Evolutionary conservation across 1,140 invertebrate species (phyloP), one percentile per base, ranked within the genome.

Genomic region (Pygmarrhopalites habei): DNA sequence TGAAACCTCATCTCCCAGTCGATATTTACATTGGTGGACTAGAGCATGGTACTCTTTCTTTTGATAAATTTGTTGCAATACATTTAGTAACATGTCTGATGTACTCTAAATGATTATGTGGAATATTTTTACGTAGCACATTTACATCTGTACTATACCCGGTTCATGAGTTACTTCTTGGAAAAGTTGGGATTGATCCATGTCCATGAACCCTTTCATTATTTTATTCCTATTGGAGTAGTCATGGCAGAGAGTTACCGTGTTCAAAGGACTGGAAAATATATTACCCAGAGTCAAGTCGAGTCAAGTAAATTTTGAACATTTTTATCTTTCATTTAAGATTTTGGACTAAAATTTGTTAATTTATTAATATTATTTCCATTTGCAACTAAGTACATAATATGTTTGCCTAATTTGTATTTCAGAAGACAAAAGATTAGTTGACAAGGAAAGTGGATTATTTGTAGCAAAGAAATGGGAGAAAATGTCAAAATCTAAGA

Each of bases 401-500:
- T n/a, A n/a, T n/a, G n/a, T n/a, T n/a, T n/a, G n/a, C n/a, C n/a
- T n/a, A n/a, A n/a, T 15, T 44, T 17, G 14, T 60, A 1, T 52
- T 51, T 49, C 19, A 58, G 26, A 14, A 25, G 32, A 28, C 23
- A 41, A 39, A 52, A n/a, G 7, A 47, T 82, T 80, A 30, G 75
- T 83, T 32, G 81, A 86, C 43, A 88, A 83, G 74, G 74, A 63
- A 3, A 86, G 85, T 1, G 81, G 83, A 35, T 77, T 83, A 60
- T 73, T 80, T n/a, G 82, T 98, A 0, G 73, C 79, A 19, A 81
- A 83, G 58, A 75, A 81, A 21, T 97, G 90, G 90, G 95, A 99
- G 74, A 99, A 99, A 82, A 99, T 99, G 96, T 95, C 92, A 65
- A 99, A 99, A 79, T 99, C 95, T 1, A 99, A 98, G 78, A 76